Base-by-base conservation (phyloP, 2,888 invertebrate genomes). In the Drosophila pegasa region DNA sequence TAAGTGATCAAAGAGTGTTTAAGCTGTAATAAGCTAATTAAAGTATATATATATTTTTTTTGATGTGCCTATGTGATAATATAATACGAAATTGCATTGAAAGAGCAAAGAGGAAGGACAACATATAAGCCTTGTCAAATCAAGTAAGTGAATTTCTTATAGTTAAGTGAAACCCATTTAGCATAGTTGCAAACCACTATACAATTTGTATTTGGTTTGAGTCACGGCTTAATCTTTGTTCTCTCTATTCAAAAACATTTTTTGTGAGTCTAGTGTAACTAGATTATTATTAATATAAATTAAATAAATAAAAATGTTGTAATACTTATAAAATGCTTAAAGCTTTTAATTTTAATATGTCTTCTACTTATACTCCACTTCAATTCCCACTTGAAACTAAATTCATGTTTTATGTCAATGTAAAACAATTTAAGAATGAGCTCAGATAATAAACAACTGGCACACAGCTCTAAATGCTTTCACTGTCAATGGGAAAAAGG, bases 381-480 rank as follows among this genome's bases (percentile, higher is more conserved):
- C 14, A 14, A 16, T 25, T 25, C 20, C 29, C 10, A 22, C 10
- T 50, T 43, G 3, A 22, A 27, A 63, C 35, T 33, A 18, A n/a
- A 12, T 40, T 56, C 37, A n/a, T 22, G 18, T 9, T 33, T 50
- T 27, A 22, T 61, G 40, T 41, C 54, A 68, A 40, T 63, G 27
- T 51, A 59, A 37, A 73, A 62, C 62, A 67, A 69, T 75, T 81
- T 65, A 52, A 67, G 67, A 73, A 70, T 56, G 68, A 69, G 60
- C 67, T 43, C 31, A 62, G 59, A 56, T 54, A 67, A 78, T 51
- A 68, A 68, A 66, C 69, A 69, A 74, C 73, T 71, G 64, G 61
- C 37, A 45, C 45, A 51, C 50, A 54, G 38, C n/a, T 38, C 35
- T 51, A 73, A 71, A 62, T 64, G 45, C 59, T 61, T 62, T 37